Conservation (phyloP, 1,140 invertebrate species). For the Eumaeus atala region DNA sequence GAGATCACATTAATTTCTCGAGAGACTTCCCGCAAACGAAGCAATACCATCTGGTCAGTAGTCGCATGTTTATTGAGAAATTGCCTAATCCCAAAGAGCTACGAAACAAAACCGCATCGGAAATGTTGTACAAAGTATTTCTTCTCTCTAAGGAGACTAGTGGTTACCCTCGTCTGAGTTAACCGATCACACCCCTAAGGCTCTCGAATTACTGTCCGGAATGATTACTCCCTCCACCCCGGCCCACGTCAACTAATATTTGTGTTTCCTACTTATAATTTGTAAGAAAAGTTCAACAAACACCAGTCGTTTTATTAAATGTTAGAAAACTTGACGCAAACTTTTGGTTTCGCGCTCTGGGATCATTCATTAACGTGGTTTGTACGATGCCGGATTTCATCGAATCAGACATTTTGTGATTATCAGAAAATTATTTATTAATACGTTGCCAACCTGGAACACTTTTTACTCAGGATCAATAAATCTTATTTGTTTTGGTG, state of each 20-base stretch:
- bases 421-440: not conserved
- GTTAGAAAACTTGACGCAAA: constrained; percentile 53
- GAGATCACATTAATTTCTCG: constrained; percentile 61
- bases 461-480: too few species aligned
- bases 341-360: constrained; percentile 54
- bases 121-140: constrained; percentile 70
- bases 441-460: too few species aligned
- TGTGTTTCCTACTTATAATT: constrained; percentile 71
- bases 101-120: constrained; percentile 70
- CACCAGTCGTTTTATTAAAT: constrained; percentile 65
- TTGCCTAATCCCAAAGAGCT: constrained; percentile 67
- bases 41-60: constrained; percentile 52
- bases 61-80: constrained; percentile 67
- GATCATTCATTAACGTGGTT: constrained; percentile 55
- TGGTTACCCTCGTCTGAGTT: constrained; percentile 64
- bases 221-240: constrained; percentile 58
- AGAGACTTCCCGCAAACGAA: constrained; percentile 58
- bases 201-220: constrained; percentile 66
- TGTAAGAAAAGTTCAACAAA: constrained; percentile 64
- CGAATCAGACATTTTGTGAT: constrained; percentile 38
- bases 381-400: constrained; percentile 40
- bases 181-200: constrained; percentile 71
- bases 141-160: constrained; percentile 64
- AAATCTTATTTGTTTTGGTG: not conserved
- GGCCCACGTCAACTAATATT: constrained; percentile 65